phyloP scores from a whole-genome alignment of 1,140 invertebrate genomes.

The Ephestia elutella region DNA sequence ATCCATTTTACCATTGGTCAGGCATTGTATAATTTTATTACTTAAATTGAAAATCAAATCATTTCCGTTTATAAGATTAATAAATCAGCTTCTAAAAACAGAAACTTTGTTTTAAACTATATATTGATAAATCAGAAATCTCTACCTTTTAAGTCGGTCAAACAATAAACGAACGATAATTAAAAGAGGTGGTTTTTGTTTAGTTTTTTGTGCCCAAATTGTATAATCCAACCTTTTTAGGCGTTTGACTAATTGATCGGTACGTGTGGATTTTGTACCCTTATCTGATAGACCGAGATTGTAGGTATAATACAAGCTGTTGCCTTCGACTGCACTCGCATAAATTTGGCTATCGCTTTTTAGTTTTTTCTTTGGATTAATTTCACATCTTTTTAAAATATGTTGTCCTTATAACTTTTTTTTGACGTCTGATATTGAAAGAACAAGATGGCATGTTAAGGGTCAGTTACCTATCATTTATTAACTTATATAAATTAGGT shows the following conservation, averaged over 20 bases:
- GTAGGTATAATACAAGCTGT: not conserved
- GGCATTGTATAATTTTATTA: too few species aligned
- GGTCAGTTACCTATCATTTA: too few species aligned
- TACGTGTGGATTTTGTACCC: not conserved
- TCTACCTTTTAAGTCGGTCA: not conserved
- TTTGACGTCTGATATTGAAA: too few species aligned
- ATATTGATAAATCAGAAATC: not conserved
- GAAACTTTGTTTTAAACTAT: not conserved
- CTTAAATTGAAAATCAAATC: too few species aligned
- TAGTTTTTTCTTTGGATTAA: too few species aligned
- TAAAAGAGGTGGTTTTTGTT: not conserved
- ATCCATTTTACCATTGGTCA: too few species aligned
- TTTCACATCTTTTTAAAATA: too few species aligned
- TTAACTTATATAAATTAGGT: too few species aligned
- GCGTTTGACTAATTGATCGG: constrained; percentile 1
- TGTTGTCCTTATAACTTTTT: too few species aligned
- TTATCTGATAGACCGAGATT: not conserved
- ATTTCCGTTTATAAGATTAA: too few species aligned
- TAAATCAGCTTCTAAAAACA: not conserved
- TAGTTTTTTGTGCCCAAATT: not conserved
- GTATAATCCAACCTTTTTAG: not conserved
- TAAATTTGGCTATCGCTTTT: not conserved
- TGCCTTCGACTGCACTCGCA: not conserved
- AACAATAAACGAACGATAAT: constrained; percentile 1
- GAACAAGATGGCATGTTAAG: too few species aligned